phyloP scores from a whole-genome alignment of 2,888 invertebrate species.

The Bembecia ichneumoniformis region DNA sequence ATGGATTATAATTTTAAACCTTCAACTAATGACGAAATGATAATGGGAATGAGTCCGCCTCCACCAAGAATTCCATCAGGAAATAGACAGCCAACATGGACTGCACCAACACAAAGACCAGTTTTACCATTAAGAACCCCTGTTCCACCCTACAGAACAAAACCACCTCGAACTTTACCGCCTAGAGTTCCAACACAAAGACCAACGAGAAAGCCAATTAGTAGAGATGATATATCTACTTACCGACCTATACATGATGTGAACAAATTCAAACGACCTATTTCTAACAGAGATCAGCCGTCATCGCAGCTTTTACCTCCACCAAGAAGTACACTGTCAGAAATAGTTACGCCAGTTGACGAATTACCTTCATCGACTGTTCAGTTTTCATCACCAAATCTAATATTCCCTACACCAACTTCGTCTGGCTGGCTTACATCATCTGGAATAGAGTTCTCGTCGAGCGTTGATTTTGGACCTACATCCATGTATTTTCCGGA shows the following conservation, averaged over 20 bases:
- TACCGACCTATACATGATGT: conserved; percentile 53
- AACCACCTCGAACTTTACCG: conserved; percentile 44
- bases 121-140: conserved; percentile 40
- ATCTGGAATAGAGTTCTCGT: conserved; percentile 53
- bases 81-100: conserved; percentile 35
- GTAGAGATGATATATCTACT: conserved; percentile 46
- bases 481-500: conserved; percentile 46
- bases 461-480: conserved; percentile 50
- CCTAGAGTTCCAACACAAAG: conserved; percentile 40
- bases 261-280: conserved; percentile 51
- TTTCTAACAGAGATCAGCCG: conserved; percentile 44
- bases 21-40: conserved; percentile 57
- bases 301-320: conserved; percentile 55
- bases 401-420: conserved; percentile 56
- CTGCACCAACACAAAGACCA: conserved; percentile 41
- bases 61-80: conserved; percentile 46
- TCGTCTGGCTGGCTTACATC: conserved; percentile 64
- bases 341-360: conserved; percentile 22
- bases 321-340: conserved; percentile 38
- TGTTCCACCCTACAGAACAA: conserved; percentile 38
- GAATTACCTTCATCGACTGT: conserved; percentile 24
- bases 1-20: conserved; percentile 56
- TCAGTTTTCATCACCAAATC: conserved; percentile 27
- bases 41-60: conserved; percentile 73
- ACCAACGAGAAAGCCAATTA: conserved; percentile 42